A percentile compares a stretch with the other conserved stretches of the same genome.
Conservation (phyloP, 2,888 invertebrate genomes). For the Sinelater perroti region DNA sequence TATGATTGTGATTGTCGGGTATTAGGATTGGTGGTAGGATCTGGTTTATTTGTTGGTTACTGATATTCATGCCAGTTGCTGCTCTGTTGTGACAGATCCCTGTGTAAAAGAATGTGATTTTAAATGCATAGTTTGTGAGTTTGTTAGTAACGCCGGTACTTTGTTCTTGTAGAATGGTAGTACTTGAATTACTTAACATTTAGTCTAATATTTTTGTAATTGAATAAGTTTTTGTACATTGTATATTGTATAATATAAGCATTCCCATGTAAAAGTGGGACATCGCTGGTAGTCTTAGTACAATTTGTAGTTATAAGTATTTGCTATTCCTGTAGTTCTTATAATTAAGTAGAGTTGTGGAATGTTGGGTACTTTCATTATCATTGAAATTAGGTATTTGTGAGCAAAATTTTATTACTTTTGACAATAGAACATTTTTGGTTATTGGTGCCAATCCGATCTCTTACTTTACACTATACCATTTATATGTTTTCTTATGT, state of each 20-base stretch:
- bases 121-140: constrained; percentile 21
- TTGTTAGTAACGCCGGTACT: constrained; percentile 25
- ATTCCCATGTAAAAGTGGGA: constrained; percentile 28
- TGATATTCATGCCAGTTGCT: constrained; percentile 32
- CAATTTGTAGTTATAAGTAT: constrained; percentile 37
- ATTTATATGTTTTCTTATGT: constrained; percentile 8
- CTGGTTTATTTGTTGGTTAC: constrained; percentile 47
- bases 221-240: constrained; percentile 61
- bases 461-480: too few species aligned
- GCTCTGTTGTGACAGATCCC: constrained; percentile 22
- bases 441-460: constrained; percentile 56
- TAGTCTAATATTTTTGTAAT: constrained; percentile 60
- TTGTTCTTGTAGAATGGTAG: constrained; percentile 28
- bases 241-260: constrained; percentile 54
- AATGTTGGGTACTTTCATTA: constrained; percentile 48
- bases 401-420: constrained; percentile 33
- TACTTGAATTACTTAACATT: constrained; percentile 42
- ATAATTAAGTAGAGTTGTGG: too few species aligned
- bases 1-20: constrained; percentile 48
- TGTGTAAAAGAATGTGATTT: constrained; percentile 28
- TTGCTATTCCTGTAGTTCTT: constrained; percentile 47
- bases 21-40: constrained; percentile 51
- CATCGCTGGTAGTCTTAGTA: constrained; percentile 29
- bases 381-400: constrained; percentile 29
- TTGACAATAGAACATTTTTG: constrained; percentile 46